Conservation (phyloP, 2,888 invertebrate species). For the Melangyna quadrimaculata region DNA sequence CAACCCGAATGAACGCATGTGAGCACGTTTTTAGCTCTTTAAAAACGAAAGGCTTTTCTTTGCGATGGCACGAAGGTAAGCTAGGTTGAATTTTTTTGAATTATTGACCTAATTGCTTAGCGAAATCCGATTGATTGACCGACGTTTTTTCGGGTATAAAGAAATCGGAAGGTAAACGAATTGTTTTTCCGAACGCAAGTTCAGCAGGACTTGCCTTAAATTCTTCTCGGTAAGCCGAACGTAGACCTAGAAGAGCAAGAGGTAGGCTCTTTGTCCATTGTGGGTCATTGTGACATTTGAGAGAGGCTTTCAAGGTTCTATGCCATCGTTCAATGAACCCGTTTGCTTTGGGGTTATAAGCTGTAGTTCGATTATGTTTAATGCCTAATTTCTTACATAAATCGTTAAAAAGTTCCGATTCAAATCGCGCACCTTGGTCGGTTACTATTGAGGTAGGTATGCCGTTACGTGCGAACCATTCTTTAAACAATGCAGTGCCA, state of each 20-base stretch:
- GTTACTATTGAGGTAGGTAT: conserved; percentile 5
- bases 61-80: neutral
- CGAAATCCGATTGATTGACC: neutral
- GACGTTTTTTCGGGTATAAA: neutral
- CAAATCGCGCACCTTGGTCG: conserved; percentile 39
- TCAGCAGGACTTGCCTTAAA: no score
- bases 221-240: neutral
- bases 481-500: neutral
- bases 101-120: neutral
- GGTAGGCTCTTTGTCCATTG: conserved; percentile 10
- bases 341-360: conserved; percentile 44
- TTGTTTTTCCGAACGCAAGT: conserved; percentile 3
- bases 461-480: conserved; percentile 26
- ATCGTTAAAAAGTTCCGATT: conserved; percentile 9
- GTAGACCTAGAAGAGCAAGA: neutral
- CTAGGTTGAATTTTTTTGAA: neutral
- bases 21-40: no score
- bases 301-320: conserved; percentile 21
- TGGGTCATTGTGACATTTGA: conserved; percentile 9
- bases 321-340: conserved; percentile 35
- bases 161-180: neutral
- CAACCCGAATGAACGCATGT: no score
- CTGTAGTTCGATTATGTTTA: conserved; percentile 22
- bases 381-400: conserved; percentile 10
- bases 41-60: neutral